A percentile compares a stretch with the other conserved stretches of the same genome.
phyloP scores from a whole-genome alignment of 1,140 invertebrate species.

The Aphaenogaster ashmeadi region DNA sequence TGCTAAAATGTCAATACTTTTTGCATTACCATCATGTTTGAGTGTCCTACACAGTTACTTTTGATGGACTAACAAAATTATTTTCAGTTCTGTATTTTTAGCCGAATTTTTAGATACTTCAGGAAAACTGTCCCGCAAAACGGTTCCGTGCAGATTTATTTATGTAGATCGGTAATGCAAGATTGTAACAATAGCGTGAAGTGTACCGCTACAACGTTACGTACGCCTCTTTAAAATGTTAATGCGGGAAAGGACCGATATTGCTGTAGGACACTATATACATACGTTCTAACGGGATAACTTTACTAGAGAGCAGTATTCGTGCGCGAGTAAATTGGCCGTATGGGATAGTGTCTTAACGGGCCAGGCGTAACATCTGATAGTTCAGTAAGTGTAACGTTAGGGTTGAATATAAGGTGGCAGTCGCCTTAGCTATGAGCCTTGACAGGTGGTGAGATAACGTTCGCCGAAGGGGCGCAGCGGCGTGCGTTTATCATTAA shows the following conservation, averaged over 20 bases:
- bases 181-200: not conserved
- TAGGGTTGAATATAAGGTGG: constrained; percentile 77
- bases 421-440: constrained; percentile 69
- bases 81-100: too few species aligned
- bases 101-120: too few species aligned
- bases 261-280: not conserved
- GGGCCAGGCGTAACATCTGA: constrained; percentile 76
- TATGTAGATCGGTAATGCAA: not conserved
- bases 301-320: constrained; percentile 26
- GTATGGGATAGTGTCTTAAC: constrained; percentile 68
- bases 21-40: too few species aligned
- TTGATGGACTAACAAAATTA: too few species aligned
- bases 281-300: constrained; percentile 10
- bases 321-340: constrained; percentile 64
- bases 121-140: too few species aligned
- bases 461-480: constrained; percentile 67
- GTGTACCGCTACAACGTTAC: not conserved
- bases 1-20: too few species aligned
- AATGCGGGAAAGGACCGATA: constrained; percentile 11
- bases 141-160: not conserved
- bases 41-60: too few species aligned
- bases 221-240: constrained; percentile 17
- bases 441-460: constrained; percentile 78
- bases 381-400: constrained; percentile 77
- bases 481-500: constrained; percentile 76